Evolutionary conservation across 2,113 vertebrate genomes (phyloP).

Genomic region (Lampris incognitus): DNA sequence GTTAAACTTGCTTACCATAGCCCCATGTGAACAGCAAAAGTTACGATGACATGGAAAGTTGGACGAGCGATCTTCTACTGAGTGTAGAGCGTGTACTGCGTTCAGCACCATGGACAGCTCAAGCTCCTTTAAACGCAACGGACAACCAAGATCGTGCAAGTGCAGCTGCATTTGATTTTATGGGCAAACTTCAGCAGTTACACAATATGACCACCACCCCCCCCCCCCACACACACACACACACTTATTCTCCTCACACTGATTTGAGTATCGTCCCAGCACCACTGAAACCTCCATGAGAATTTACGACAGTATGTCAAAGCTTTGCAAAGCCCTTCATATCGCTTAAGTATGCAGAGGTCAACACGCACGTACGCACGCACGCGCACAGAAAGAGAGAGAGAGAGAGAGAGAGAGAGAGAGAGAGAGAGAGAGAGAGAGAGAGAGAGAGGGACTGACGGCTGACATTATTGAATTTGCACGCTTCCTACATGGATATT

Average conservation of each 20-base stretch:
- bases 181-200: too few species aligned
- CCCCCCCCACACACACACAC: background rate
- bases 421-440: too few species aligned
- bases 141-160: background rate
- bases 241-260: background rate
- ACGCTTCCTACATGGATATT: background rate
- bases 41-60: slow-evolving; percentile 9
- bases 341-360: background rate
- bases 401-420: background rate
- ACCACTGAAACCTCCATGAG: slow-evolving; percentile 52
- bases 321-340: background rate
- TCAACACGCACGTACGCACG: background rate
- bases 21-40: background rate
- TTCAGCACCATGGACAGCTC: slow-evolving; percentile 53
- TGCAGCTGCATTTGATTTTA: background rate
- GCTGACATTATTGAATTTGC: too few species aligned
- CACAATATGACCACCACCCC: background rate
- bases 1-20: background rate
- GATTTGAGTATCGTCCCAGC: slow-evolving; percentile 22
- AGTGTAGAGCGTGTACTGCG: too few species aligned
- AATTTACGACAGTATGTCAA: background rate
- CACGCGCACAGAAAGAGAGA: background rate
- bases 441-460: too few species aligned
- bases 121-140: slow-evolving; percentile 21
- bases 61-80: background rate